Evolutionary conservation across 1,140 invertebrate species (phyloP).

Genomic region (Parapsyche elsis): DNA sequence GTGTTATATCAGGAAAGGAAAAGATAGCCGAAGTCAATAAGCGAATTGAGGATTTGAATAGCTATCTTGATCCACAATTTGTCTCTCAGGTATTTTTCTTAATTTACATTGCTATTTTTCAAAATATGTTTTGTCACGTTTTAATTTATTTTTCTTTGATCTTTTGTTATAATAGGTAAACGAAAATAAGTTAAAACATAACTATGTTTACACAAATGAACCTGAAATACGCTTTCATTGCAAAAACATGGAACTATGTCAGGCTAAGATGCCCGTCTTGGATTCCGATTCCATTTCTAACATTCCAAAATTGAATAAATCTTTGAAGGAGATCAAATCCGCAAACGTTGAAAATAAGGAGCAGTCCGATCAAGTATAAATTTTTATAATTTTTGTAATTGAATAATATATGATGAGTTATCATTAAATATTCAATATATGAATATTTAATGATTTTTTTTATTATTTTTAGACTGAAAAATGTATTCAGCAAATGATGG

Average conservation of each 20-base stretch:
- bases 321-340: conserved; percentile 48
- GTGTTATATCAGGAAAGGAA: conserved; percentile 62
- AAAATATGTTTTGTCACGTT: not conserved
- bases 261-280: conserved; percentile 57
- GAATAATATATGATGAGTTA: too few relatives aligned
- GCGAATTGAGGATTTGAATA: conserved; percentile 65
- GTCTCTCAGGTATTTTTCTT: conserved; percentile 60
- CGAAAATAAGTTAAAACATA: conserved; percentile 62
- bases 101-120: not conserved
- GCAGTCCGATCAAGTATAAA: conserved; percentile 49
- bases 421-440: not conserved
- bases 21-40: conserved; percentile 62
- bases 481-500: conserved; percentile 53
- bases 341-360: conserved; percentile 52
- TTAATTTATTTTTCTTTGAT: not conserved
- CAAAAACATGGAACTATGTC: conserved; percentile 65
- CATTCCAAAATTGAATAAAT: conserved; percentile 45
- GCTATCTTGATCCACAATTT: conserved; percentile 66
- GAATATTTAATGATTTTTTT: too few relatives aligned
- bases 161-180: conserved; percentile 59
- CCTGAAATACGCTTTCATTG: conserved; percentile 63
- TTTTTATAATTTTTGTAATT: conserved; percentile 2
- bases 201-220: conserved; percentile 63
- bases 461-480: conserved; percentile 50
- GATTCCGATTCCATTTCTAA: conserved; percentile 47